phyloP scores from a whole-genome alignment of 2,797 vertebrate species.

The Lophius americanus region DNA sequence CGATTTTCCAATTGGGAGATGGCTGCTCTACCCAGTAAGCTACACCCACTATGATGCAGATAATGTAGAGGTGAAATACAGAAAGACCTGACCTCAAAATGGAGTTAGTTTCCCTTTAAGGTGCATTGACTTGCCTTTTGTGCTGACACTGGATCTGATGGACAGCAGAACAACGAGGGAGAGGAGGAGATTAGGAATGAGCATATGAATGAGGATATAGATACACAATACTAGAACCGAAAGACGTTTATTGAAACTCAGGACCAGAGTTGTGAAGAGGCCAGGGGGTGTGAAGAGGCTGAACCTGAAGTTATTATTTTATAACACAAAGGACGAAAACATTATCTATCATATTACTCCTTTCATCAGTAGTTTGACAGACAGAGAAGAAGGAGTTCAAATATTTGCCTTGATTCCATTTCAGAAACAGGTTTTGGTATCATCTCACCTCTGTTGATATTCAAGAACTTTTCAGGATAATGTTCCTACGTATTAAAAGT shows the following conservation, averaged over 20 bases:
- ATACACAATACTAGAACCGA: too few species aligned
- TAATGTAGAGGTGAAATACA: constrained; percentile 13
- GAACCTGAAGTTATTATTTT: constrained; percentile 42
- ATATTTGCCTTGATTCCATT: constrained; percentile 17
- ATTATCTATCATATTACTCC: background rate
- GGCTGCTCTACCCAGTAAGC: too few species aligned
- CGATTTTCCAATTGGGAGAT: too few species aligned
- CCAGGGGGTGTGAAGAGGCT: background rate
- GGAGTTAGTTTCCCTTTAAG: constrained; percentile 52
- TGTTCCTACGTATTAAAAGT: too few species aligned
- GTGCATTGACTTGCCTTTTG: constrained; percentile 34
- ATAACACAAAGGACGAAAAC: constrained; percentile 41
- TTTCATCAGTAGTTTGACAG: too few species aligned
- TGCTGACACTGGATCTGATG: constrained; percentile 48
- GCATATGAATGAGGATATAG: constrained; percentile 46
- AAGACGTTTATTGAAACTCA: too few species aligned
- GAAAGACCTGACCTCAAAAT: constrained; percentile 32
- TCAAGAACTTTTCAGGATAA: too few species aligned
- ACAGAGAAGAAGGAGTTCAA: constrained; percentile 8
- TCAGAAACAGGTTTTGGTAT: constrained; percentile 3
- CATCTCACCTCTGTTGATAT: background rate
- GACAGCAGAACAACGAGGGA: constrained; percentile 31
- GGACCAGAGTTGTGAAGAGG: too few species aligned
- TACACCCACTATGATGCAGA: constrained; percentile 1
- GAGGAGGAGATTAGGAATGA: constrained; percentile 47